phyloP scores from a whole-genome alignment of 2,888 invertebrate species.

The Litoditis marina region DNA sequence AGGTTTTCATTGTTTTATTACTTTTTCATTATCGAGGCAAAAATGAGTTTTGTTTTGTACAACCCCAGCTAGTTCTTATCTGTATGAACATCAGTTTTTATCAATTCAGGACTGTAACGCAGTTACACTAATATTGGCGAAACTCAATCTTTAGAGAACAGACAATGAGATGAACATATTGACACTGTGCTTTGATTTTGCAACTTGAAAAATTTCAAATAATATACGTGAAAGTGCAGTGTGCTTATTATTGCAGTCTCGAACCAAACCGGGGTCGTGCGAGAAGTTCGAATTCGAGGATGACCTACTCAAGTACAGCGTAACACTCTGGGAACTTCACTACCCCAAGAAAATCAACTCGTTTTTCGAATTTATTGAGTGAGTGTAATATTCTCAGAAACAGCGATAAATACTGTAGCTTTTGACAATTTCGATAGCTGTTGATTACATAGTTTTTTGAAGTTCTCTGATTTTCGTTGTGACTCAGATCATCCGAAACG shows the following conservation, averaged over 20 bases:
- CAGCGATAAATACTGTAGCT: not conserved
- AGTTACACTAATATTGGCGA: too few relatives aligned
- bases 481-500: not conserved
- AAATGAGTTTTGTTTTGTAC: not conserved
- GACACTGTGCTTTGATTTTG: not conserved
- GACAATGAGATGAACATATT: not conserved
- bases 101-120: too few relatives aligned
- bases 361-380: slow-evolving; percentile 51
- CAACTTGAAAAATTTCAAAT: not conserved
- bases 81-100: not conserved
- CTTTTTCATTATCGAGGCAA: not conserved
- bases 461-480: too few relatives aligned
- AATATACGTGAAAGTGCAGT: not conserved
- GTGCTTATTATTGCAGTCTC: slow-evolving; percentile 18
- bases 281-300: slow-evolving; percentile 46
- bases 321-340: slow-evolving; percentile 42
- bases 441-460: not conserved
- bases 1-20: not conserved
- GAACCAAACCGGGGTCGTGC: slow-evolving; percentile 32
- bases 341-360: slow-evolving; percentile 44
- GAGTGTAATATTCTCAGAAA: slow-evolving; percentile 9
- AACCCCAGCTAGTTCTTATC: not conserved
- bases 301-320: slow-evolving; percentile 38
- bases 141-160: too few relatives aligned
- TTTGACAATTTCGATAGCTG: not conserved